phyloP scores from a whole-genome alignment of 2,888 invertebrate species.

The Sepioteuthis lessoniana region DNA sequence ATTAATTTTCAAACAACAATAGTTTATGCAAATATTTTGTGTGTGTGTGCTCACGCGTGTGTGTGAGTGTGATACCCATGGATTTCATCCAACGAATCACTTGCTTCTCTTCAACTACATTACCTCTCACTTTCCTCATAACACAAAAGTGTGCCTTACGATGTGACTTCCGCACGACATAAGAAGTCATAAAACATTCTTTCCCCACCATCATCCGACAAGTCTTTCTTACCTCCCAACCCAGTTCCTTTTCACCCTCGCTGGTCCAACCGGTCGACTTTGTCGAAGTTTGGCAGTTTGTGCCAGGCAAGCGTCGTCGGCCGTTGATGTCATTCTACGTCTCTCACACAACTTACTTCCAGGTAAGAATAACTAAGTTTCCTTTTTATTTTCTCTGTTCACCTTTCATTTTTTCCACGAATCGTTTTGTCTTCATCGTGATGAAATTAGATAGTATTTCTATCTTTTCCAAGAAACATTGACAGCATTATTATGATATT shows the following conservation, averaged over 20 bases:
- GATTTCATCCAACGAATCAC: neutral
- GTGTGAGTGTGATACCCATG: neutral
- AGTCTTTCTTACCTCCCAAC: neutral
- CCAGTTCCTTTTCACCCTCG: neutral
- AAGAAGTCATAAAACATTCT: neutral
- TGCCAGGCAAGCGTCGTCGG: slow-evolving; percentile 13
- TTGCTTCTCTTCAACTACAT: neutral
- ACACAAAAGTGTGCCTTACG: slow-evolving; percentile 1
- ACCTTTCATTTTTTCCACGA: no score
- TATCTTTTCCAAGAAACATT: no score
- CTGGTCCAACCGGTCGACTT: neutral
- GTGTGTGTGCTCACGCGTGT: no score
- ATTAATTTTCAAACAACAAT: no score
- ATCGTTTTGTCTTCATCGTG: no score
- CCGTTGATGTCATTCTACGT: neutral
- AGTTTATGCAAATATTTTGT: no score
- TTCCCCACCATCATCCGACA: neutral
- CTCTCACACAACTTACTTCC: neutral
- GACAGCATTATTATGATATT: no score
- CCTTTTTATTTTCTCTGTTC: no score
- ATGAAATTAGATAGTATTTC: no score
- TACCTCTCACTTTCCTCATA: neutral
- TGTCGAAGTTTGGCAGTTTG: slow-evolving; percentile 17
- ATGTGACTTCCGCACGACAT: neutral
- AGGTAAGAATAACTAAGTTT: neutral